Evolutionary conservation across 2,888 invertebrate species (phyloP).

Genomic region (Muscina levida): DNA sequence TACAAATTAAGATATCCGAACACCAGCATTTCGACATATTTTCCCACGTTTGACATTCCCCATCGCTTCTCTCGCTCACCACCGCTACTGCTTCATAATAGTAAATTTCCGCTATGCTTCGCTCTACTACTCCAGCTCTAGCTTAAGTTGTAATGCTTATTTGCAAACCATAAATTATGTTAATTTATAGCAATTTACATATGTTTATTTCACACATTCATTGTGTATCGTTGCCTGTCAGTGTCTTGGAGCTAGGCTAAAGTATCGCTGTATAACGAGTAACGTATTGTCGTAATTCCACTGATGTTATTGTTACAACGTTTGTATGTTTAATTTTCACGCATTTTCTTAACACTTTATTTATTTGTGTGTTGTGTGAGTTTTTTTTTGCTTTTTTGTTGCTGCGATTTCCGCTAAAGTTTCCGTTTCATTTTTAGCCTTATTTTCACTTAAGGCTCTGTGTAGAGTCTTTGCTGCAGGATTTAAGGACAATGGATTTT

Average conservation of each 20-base stretch:
- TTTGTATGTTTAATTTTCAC: constrained; percentile 54
- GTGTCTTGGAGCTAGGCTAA: background rate
- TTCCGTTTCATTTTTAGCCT: constrained; percentile 33
- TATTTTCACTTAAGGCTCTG: background rate
- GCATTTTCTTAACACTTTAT: constrained; percentile 51
- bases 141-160: constrained; percentile 32
- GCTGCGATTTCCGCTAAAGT: constrained; percentile 36
- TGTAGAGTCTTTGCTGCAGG: background rate
- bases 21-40: no score
- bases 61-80: no score
- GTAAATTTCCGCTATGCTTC: no score
- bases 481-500: no score
- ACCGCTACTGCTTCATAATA: no score
- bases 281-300: background rate
- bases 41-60: no score
- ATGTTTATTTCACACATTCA: constrained; percentile 11
- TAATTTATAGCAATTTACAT: constrained; percentile 58
- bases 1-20: no score
- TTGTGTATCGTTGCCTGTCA: background rate
- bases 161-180: constrained; percentile 50
- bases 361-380: no score
- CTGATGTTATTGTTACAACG: constrained; percentile 10
- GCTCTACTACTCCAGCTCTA: no score
- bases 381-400: constrained; percentile 7
- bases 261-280: constrained; percentile 8